Evolutionary conservation across 2,797 vertebrate species (phyloP), one percentile per base, ranked within the genome.

Genomic region (Chelidonichthys spinosus): DNA sequence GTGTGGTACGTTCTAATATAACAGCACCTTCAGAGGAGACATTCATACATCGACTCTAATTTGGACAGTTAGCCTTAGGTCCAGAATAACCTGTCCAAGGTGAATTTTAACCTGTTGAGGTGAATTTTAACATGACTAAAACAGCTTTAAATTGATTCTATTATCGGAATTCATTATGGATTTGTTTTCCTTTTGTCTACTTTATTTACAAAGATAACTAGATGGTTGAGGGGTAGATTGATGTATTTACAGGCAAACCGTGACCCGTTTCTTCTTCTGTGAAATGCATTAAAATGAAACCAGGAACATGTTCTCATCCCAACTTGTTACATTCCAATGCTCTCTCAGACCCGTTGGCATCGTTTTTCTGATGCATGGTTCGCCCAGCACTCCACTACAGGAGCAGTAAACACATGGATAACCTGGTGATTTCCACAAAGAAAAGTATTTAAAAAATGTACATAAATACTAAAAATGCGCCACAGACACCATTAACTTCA

Each of bases 81-180:
- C 76, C 53, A 76, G n/a, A 6, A 55, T 53, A 74, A 65, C 13
- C 25, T 14, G 40, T 79, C 62, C 70, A 36, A n/a, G 46, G 47
- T 52, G 44, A 68, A 73, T 25, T 25, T 25, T 25, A 64, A 37
- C 55, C 14, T 4, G 44, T 63, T 50, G 0, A 33, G 7, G 1
- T 67, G 67, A 77, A 46, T 67, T 53, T 72, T 11, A 8, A 55
- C 33, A 7, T 7, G 36, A 39, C 60, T 17, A 10, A 56, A 54
- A 63, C 17, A 32, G 13, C 1, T 44, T 0, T 11, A 37, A 40
- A 40, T n/a, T 11, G 13, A 43, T 40, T 43, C 7, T 10, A 13
- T 43, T 7, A 35, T 11, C 62, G 11, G 36, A 42, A 44, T 69
- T 11, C 8, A 37, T 7, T 36, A 52, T 5, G 11, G 25, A 10